These are phyloP conservation scores for Cyaniris semiargus DNA, from an alignment of 2,888 invertebrate species.

Conservation along the genomic window DNA sequence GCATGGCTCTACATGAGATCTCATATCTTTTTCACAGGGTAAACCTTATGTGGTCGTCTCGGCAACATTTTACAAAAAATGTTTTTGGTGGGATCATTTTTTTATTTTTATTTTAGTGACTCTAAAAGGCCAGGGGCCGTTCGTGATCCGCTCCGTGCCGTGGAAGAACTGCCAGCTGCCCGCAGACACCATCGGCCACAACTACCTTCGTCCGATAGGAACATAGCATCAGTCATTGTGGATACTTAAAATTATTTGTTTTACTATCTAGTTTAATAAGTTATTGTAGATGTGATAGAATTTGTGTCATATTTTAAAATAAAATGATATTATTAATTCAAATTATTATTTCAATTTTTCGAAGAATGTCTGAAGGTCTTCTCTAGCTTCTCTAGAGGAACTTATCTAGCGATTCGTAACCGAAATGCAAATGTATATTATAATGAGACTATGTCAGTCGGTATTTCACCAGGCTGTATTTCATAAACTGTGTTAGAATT, in stretches of 20 bases:
- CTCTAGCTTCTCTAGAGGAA: no score
- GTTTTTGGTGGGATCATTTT: not conserved
- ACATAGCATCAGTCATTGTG: conserved; percentile 47
- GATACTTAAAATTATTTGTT: not conserved
- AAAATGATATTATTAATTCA: not conserved
- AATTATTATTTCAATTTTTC: no score
- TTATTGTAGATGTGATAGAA: not conserved
- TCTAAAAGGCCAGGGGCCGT: conserved; percentile 65
- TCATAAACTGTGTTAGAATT: no score
- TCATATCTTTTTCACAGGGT: no score
- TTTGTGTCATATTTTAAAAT: not conserved
- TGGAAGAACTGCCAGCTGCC: conserved; percentile 73
- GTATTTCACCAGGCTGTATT: no score
- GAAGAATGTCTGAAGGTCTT: no score
- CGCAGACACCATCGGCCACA: conserved; percentile 67
- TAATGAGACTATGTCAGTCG: no score
- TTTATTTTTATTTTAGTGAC: conserved; percentile 55
- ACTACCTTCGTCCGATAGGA: conserved; percentile 58
- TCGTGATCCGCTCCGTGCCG: conserved; percentile 56
- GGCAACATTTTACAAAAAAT: no score
- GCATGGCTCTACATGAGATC: no score
- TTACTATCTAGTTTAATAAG: not conserved
- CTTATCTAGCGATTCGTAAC: no score
- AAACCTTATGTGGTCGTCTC: no score
- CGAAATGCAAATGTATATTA: no score